Base-by-base conservation (phyloP, 2,113 vertebrate genomes). In the Brachyistius frenatus region DNA sequence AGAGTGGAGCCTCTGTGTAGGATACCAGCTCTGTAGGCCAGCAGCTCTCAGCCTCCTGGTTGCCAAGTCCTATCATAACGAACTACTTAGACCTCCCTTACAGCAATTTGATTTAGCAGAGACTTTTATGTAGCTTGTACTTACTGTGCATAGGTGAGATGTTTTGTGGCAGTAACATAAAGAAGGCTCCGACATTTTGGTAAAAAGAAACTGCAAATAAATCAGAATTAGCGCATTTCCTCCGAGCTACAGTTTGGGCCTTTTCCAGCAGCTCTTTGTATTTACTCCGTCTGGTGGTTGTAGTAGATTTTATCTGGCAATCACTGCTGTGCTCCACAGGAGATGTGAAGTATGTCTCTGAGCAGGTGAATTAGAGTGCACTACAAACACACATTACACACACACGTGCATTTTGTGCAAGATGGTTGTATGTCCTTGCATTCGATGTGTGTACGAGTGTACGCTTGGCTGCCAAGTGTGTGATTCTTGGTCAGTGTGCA, bases 1-100 rank as follows among this genome's bases (percentile, higher is more conserved):
- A 89, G 81, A 90, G 86, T 61, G 56, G 81, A 81, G 81, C 76
- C 86, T 87, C 80, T 88, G 84, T 91, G 83, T 69, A 73, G 73
- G 67, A 84, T 75, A 79, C 30, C 66, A 53, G 64, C 71, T 65
- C 68, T 78, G 74, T 31, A 80, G 75, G 75, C 71, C 82, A 82
- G 39, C 80, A 83, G 72, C 84, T 76, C 80, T 76, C 60, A 72
- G 81, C 67, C 66, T 68, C 9, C 33, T 44, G 55, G 58, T 77
- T 89, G 85, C 83, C 75, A 86, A 87, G 54, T 80, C 63, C 62
- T 72, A 76, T 79, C 84, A 83, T 47, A 86, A 73, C 54, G 13
- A 69, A 73, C 65, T 65, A 70, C 75, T 73, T 80, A 81, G 76
- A 87, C 66, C 80, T 84, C 81, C 77, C 72, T 81, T 75, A 81